Evolutionary conservation across 2,113 vertebrate species (phyloP).

Genomic region (Amblyopsis rosae): DNA sequence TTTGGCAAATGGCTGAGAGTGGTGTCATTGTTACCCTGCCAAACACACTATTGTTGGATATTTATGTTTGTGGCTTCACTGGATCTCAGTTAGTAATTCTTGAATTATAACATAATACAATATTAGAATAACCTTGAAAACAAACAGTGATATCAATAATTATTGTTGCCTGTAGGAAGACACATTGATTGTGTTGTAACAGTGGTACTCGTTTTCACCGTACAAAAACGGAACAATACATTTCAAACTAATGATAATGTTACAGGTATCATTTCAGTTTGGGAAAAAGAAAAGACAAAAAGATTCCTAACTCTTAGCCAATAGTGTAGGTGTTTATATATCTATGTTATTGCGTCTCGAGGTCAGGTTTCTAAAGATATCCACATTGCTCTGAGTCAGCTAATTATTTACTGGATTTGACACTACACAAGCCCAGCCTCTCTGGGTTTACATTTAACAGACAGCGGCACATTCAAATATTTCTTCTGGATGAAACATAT

Average conservation of each 20-base stretch:
- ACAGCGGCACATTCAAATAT: conserved; percentile 40
- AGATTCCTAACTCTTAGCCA: conserved; percentile 15
- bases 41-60: background rate
- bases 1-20: conserved; percentile 23
- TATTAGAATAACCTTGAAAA: conserved; percentile 4
- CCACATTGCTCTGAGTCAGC: conserved; percentile 63
- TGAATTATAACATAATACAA: conserved; percentile 27
- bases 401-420: conserved; percentile 72
- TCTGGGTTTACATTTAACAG: conserved; percentile 66
- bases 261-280: too few relatives aligned
- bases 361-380: conserved; percentile 47
- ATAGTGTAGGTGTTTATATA: conserved; percentile 44
- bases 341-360: conserved; percentile 28
- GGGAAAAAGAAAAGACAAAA: background rate
- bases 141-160: background rate
- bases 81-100: conserved; percentile 39
- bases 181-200: background rate
- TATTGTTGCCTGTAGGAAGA: background rate
- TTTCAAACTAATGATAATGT: too few relatives aligned
- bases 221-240: too few relatives aligned
- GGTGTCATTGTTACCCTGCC: conserved; percentile 30
- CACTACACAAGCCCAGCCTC: conserved; percentile 67
- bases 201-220: background rate
- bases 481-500: conserved; percentile 62
- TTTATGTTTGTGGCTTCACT: conserved; percentile 28